phyloP scores from a whole-genome alignment of 2,888 invertebrate genomes.

The Ephialtes manifestator region DNA sequence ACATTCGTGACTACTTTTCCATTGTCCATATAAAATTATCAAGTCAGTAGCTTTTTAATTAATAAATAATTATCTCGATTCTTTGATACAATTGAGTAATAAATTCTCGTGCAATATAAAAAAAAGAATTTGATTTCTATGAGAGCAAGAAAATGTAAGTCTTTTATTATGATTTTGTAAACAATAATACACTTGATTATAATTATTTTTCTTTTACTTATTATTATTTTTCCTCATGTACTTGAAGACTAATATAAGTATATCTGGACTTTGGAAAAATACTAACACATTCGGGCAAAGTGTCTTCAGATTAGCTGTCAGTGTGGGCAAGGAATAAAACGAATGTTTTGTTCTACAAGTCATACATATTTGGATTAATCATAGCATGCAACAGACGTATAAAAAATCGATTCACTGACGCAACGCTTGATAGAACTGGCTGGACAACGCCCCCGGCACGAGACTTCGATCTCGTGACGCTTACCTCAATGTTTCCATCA shows the following conservation, averaged over 20 bases:
- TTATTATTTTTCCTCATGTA: neutral
- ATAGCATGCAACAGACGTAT: neutral
- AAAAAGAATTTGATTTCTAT: too few relatives aligned
- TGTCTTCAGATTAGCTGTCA: constrained; percentile 8
- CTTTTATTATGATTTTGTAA: too few relatives aligned
- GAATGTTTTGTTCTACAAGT: constrained; percentile 8
- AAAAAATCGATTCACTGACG: constrained; percentile 8
- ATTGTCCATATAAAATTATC: too few relatives aligned
- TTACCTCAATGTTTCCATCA: neutral
- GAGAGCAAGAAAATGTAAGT: too few relatives aligned
- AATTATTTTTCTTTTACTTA: too few relatives aligned
- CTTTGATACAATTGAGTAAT: too few relatives aligned
- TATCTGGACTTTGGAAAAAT: neutral
- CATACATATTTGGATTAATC: constrained; percentile 18
- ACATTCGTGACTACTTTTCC: too few relatives aligned
- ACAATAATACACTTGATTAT: too few relatives aligned
- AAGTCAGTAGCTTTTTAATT: too few relatives aligned
- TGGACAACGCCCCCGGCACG: neutral
- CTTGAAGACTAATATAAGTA: neutral
- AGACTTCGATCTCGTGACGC: constrained; percentile 56
- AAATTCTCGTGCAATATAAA: too few relatives aligned
- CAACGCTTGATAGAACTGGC: too few relatives aligned
- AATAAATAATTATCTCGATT: too few relatives aligned
- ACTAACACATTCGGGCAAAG: neutral
- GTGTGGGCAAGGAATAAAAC: neutral